Evolutionary conservation across 2,113 vertebrate genomes (phyloP).

Genomic region (Macroglossus sobrinus): DNA sequence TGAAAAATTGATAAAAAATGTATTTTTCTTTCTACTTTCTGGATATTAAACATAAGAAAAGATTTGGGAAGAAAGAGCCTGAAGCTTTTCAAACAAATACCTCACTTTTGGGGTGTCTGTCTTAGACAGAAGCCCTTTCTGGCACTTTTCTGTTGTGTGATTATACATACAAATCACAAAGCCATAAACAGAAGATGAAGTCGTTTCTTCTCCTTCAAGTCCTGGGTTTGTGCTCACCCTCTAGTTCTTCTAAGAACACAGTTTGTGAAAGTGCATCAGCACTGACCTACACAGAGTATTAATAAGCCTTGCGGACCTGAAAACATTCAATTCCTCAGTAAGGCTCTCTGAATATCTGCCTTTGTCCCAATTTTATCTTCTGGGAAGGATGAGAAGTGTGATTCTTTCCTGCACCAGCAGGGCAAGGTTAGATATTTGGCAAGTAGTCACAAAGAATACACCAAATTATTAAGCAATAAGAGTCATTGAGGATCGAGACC

Average conservation of each 20-base stretch:
- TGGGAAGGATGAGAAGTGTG: not conserved
- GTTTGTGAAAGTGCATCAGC: not conserved
- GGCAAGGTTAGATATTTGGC: not conserved
- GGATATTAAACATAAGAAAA: conserved; percentile 27
- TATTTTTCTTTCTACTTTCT: conserved; percentile 39
- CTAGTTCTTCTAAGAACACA: not conserved
- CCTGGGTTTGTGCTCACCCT: not conserved
- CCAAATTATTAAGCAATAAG: not conserved
- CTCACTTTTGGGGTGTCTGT: conserved; percentile 44
- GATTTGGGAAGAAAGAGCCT: not conserved
- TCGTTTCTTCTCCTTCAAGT: not conserved
- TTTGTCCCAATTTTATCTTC: not conserved
- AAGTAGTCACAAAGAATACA: not conserved
- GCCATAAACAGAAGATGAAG: not conserved
- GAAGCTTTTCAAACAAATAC: conserved; percentile 48
- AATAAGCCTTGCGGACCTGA: not conserved
- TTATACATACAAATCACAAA: conserved; percentile 21
- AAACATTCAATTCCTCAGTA: not conserved
- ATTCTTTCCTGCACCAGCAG: not conserved
- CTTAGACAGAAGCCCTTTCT: conserved; percentile 47
- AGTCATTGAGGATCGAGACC: rapidly evolving
- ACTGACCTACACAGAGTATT: not conserved
- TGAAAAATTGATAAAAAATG: not conserved
- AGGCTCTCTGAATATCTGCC: not conserved
- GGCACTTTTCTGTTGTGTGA: conserved; percentile 45